Conservation (phyloP, 2,888 invertebrate species). For the Thymelicus lineola region DNA sequence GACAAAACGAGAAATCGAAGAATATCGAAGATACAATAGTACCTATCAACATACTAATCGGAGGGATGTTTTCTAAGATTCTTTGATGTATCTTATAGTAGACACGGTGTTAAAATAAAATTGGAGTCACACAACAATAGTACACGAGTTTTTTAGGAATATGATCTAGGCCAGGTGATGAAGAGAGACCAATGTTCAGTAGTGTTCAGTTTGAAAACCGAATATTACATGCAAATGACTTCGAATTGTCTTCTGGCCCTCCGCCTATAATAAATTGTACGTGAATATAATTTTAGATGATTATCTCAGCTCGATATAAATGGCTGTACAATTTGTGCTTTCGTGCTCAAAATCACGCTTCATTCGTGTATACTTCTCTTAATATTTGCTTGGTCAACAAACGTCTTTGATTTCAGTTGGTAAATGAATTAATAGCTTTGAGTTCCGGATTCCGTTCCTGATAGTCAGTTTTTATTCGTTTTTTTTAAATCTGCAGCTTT, state of each 20-base stretch:
- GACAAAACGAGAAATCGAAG: no score
- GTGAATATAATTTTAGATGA: conserved; percentile 69
- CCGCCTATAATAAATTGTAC: conserved; percentile 61
- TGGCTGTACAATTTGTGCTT: conserved; percentile 16
- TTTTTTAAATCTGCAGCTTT: background rate
- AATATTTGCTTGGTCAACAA: conserved; percentile 3
- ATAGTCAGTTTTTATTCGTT: background rate
- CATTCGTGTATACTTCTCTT: background rate
- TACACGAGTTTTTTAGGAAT: no score
- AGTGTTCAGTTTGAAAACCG: no score
- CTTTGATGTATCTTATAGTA: no score
- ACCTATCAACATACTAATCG: no score
- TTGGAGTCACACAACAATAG: no score
- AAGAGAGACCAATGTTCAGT: no score
- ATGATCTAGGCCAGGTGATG: no score
- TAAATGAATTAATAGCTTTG: background rate
- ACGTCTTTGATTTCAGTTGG: background rate
- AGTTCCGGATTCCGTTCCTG: background rate
- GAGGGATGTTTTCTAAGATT: no score
- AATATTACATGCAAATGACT: background rate
- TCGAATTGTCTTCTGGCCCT: conserved; percentile 38
- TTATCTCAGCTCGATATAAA: conserved; percentile 42
- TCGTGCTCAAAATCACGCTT: conserved; percentile 9
- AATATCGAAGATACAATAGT: no score
- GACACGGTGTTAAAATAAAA: no score